phyloP scores from a whole-genome alignment of 2,888 invertebrate species.

The Campaea margaritaria region DNA sequence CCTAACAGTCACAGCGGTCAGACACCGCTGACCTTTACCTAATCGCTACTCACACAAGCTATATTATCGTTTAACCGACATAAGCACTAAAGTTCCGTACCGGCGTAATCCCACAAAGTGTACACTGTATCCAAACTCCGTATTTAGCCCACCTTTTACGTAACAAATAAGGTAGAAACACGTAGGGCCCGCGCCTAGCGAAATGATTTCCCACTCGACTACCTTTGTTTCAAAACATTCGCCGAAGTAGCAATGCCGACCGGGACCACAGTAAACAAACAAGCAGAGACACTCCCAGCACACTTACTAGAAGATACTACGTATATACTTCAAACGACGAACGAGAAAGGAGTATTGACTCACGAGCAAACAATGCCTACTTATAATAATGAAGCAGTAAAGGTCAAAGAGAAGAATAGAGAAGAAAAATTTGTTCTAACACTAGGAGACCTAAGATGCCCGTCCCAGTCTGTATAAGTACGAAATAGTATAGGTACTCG shows the following conservation, averaged over 20 bases:
- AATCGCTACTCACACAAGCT: constrained; percentile 13
- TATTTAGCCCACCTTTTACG: constrained; percentile 29
- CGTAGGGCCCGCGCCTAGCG: constrained; percentile 38
- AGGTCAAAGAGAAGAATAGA: too few relatives aligned
- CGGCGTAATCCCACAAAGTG: constrained; percentile 20
- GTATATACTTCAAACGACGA: too few relatives aligned
- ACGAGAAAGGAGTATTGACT: too few relatives aligned
- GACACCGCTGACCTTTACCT: constrained; percentile 10
- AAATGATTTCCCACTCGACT: constrained; percentile 49
- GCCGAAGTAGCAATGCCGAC: constrained; percentile 35
- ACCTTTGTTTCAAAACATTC: constrained; percentile 48
- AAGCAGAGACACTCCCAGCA: too few relatives aligned
- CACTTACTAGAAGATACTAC: too few relatives aligned
- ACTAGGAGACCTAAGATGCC: too few relatives aligned
- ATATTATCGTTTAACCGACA: background rate
- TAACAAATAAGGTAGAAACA: constrained; percentile 31
- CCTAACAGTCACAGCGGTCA: too few relatives aligned
- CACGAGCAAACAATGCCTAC: too few relatives aligned
- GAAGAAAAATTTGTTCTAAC: too few relatives aligned
- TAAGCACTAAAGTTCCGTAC: background rate
- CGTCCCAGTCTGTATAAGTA: too few relatives aligned
- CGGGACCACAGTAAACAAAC: constrained; percentile 5
- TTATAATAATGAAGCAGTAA: too few relatives aligned
- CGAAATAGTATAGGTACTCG: too few relatives aligned
- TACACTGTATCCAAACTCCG: constrained; percentile 20